These are phyloP conservation scores for Mnemiopsis leidyi DNA, from an alignment of 37 sponge, comb jelly and placozoan species.

Conservation along the genomic window DNA sequence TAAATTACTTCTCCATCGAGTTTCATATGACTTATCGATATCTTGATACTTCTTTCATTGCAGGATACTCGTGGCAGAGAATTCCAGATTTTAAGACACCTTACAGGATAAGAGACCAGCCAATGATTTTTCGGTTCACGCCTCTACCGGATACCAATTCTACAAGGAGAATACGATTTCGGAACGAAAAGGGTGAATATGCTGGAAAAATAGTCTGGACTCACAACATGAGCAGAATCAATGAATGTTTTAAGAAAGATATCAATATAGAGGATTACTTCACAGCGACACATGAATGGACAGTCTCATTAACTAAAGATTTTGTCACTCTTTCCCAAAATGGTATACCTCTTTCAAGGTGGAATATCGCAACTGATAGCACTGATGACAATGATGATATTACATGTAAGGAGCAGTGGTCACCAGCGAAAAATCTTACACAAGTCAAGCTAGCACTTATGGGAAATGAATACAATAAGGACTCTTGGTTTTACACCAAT, in stretches of 20 bases:
- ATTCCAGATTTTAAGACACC: not conserved
- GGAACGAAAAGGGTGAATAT: not conserved
- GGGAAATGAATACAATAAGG: not conserved
- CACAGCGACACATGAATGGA: not conserved
- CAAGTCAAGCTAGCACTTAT: not conserved
- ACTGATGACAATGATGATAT: not conserved
- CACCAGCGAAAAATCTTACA: not conserved
- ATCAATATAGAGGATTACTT: not conserved
- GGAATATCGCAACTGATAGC: not conserved
- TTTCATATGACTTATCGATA: too few species aligned
- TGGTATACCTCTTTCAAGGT: not conserved
- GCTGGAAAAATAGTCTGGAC: not conserved
- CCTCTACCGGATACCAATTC: not conserved
- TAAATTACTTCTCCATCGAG: too few species aligned
- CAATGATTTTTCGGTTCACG: not conserved
- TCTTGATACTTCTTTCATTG: too few species aligned
- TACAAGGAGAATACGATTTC: not conserved
- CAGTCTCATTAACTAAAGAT: not conserved
- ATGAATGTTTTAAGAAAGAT: not conserved
- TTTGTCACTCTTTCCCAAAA: not conserved
- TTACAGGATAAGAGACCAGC: not conserved
- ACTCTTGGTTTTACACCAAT: not conserved
- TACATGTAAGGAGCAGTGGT: not conserved
- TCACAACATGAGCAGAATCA: not conserved
- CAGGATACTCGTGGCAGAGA: slow-evolving; percentile 6